Evolutionary conservation across 2,888 invertebrate species (phyloP).

Genomic region (Himalopsyche japonica): DNA sequence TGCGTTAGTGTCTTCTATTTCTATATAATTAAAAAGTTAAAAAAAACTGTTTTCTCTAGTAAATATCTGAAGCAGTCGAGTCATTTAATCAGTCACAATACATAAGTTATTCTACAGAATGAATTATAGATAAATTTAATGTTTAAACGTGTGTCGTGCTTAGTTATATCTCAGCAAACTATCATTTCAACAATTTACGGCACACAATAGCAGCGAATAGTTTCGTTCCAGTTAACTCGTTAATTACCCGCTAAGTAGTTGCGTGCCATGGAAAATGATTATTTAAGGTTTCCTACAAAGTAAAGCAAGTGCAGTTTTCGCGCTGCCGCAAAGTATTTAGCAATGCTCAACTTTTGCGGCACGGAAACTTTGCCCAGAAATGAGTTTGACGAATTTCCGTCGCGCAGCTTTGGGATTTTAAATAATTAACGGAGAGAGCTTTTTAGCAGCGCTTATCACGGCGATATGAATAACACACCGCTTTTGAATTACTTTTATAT

Average conservation of each 20-base stretch:
- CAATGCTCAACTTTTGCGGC: background rate
- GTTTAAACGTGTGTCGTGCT: no score
- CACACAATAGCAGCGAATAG: background rate
- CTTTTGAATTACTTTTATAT: background rate
- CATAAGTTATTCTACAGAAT: no score
- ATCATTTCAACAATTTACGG: background rate
- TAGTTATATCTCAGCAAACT: background rate
- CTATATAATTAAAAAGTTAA: no score
- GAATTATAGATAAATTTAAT: no score
- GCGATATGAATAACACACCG: background rate
- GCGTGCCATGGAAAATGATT: background rate
- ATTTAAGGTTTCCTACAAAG: background rate
- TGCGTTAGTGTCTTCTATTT: no score
- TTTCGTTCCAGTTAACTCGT: background rate
- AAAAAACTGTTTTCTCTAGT: no score
- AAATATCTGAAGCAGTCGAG: no score
- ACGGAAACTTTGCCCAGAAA: background rate
- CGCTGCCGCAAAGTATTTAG: background rate
- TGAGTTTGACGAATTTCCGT: background rate
- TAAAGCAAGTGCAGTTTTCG: background rate
- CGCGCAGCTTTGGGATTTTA: background rate
- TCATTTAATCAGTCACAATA: no score
- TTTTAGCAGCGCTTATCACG: background rate
- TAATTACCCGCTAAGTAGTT: slow-evolving; percentile 5
- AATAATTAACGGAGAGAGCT: background rate